phyloP scores from a whole-genome alignment of 1,140 invertebrate genomes.

The Apolygus lucorum region DNA sequence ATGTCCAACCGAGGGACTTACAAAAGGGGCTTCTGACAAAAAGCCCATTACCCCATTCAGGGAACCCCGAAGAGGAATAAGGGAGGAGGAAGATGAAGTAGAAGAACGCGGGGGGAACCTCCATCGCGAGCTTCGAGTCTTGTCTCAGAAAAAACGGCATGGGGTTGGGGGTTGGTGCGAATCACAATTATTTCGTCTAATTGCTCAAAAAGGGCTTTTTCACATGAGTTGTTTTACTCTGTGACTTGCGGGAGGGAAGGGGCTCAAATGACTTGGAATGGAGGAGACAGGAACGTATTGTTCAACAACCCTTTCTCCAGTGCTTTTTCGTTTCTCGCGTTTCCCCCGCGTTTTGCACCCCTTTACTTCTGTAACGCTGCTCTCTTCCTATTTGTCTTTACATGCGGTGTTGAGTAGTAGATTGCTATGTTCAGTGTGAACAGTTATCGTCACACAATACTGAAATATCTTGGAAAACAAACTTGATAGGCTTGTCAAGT shows the following conservation, averaged over 20 bases:
- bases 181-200: slow-evolving; percentile 11
- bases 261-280: slow-evolving; percentile 13
- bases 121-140: background rate
- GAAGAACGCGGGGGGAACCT: background rate
- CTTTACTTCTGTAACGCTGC: background rate
- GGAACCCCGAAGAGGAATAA: background rate
- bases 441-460: too few relatives aligned
- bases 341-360: background rate
- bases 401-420: too few relatives aligned
- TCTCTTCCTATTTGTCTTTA: slow-evolving; percentile 6
- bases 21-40: slow-evolving; percentile 9
- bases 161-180: background rate
- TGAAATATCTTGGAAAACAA: too few relatives aligned
- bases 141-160: background rate
- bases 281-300: slow-evolving; percentile 3
- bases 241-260: background rate
- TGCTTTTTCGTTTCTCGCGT: background rate
- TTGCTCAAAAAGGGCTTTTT: slow-evolving; percentile 16
- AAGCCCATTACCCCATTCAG: slow-evolving; percentile 9
- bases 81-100: background rate
- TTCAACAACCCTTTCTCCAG: slow-evolving; percentile 4
- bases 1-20: background rate
- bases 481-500: too few relatives aligned
- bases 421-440: too few relatives aligned
- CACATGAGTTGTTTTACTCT: slow-evolving; percentile 9